Conservation (phyloP, 2,888 invertebrate genomes). For the Ectropis crepuscularia region DNA sequence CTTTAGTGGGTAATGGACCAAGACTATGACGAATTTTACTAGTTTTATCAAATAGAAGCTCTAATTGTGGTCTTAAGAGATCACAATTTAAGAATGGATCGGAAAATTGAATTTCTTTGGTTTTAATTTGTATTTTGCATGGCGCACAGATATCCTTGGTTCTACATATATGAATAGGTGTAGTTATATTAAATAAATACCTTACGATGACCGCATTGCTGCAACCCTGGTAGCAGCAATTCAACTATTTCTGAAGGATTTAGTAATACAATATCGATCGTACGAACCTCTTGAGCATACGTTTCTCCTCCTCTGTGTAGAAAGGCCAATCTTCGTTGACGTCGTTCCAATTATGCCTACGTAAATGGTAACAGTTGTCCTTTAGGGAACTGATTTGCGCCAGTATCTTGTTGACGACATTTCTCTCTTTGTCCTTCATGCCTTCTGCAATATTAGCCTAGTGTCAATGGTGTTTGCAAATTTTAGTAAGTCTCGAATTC, state of each 20-base stretch:
- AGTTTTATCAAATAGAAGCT: no score
- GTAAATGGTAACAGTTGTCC: conserved; percentile 95
- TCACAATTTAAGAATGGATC: no score
- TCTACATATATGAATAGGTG: no score
- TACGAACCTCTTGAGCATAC: conserved; percentile 91
- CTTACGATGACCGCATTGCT: background rate
- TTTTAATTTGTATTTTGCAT: no score
- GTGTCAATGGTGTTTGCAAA: conserved; percentile 34
- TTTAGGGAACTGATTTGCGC: conserved; percentile 92
- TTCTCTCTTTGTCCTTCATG: conserved; percentile 92
- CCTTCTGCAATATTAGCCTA: conserved; percentile 89
- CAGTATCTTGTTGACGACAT: conserved; percentile 90
- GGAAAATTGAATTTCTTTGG: no score
- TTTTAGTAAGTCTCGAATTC: conserved; percentile 43
- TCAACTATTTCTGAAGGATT: no score
- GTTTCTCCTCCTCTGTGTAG: conserved; percentile 95
- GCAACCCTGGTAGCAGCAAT: no score
- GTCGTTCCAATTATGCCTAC: conserved; percentile 95
- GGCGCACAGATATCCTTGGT: no score
- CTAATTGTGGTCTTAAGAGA: no score
- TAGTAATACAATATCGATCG: conserved; percentile 10
- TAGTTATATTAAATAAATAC: no score
- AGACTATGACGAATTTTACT: no score
- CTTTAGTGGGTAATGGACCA: no score
- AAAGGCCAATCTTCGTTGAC: conserved; percentile 97